Evolutionary conservation across 2,797 vertebrate species (phyloP), one percentile per base, ranked within the genome.

Genomic region (Danio albolineatus): DNA sequence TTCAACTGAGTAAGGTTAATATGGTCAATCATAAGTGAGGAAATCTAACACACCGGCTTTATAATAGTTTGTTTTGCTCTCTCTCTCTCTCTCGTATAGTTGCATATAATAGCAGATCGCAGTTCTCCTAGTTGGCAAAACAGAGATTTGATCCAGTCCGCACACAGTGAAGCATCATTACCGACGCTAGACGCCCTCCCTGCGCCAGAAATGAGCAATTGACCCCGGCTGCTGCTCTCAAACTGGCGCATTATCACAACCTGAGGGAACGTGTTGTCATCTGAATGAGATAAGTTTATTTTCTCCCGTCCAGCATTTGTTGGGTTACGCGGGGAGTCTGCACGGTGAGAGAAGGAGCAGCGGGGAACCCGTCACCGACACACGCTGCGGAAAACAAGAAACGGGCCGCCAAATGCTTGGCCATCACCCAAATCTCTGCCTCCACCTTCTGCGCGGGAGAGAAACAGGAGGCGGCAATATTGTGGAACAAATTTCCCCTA

Each of bases 271-370:
- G 91, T 94, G 95, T 96, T 97, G 96, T 96, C 95, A 96, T 95
- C 94, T 92, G 95, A 97, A 98, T 96, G 94, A 96, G 95, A 97
- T 95, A 96, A 95, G 96, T 97, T 97, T 97, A 97, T 97, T 97
- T 96, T 95, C 94, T 91, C 93, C 93, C 89, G 91, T 89, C 89
- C 93, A 93, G 94, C 96, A 96, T 97, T 97, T 96, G 95, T 96
- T 96, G 94, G 94, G 95, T 95, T 95, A 96, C 95, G 95, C 95
- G 89, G 95, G 94, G 94, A 94, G 94, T 92, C 91, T 84, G 64
- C 80, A 78, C 12, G 76, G 77, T 54, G 81, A 73, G 76, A 78
- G 73, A 81, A 84, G 78, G 75, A 83, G 81, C 83, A 82, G 95
- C 92, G 85, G 96, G 95, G 91, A 91, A 93, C 91, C 93, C 74